Base-by-base conservation (phyloP, 2,113 vertebrate genomes). In the Garra rufa region DNA sequence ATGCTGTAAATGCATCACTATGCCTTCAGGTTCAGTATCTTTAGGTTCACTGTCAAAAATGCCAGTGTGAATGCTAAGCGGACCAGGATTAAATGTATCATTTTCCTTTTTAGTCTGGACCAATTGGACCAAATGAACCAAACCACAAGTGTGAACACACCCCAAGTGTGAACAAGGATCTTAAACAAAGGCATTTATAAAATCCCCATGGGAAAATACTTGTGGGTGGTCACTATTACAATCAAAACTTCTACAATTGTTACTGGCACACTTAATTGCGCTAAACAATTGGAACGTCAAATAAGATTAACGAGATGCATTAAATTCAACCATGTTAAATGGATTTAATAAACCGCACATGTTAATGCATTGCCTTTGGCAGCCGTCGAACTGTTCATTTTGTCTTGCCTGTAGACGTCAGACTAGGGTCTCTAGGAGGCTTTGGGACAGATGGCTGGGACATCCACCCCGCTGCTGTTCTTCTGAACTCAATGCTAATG, bases 401-500 rank as follows among this genome's bases (percentile, higher is more conserved):
- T 1, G 14, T 38, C 65, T 69, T 17, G 65, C 65, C 65, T 34
- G 65, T 69, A 65, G 65, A 34, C 17, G 17, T 69, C 30, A 69
- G 30, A 67, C 13, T 67, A 17, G 30, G 65, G 28, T 15, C 26
- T 55, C 14, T 55, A 57, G 34, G 59, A 75, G 55, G 38, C 46
- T 77, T 69, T 78, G 50, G 21, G 52, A 28, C 76, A 84, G 76
- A 77, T 69, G 76, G 63, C 48, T 21, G 19, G 26, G 74, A 84
- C 48, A 43, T 21, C 43, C 41, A 75, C 67, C 43, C 83, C 24
- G 52, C 61, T 28, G 74, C 75, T 43, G 43, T 78, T 30, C 61
- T 52, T 63, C 55, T 65, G 41, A 76, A 76, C 82, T 83, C 82
- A 76, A 50, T 13, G 21, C 61, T 52, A 75, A 76, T 84, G 4